Percentiles rank a stretch among this genome's conserved stretches.
These are phyloP conservation scores for Andrena trimmerana DNA, from an alignment of 2,888 invertebrate genomes.

Conservation along the genomic window DNA sequence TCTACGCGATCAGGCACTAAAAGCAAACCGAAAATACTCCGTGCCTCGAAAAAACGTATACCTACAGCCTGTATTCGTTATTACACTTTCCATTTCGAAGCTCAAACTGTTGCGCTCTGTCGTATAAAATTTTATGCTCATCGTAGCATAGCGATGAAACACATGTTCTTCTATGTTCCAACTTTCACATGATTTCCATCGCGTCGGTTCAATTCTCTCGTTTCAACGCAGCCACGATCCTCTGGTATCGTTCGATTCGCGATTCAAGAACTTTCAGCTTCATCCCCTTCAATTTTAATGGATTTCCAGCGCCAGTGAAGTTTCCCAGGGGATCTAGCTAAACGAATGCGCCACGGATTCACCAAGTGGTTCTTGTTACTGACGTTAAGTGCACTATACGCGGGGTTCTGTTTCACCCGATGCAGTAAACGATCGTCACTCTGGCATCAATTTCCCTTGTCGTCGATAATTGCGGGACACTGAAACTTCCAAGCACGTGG, in stretches of 20 bases:
- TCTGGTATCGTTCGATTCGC: not conserved
- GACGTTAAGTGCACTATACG: slow-evolving; percentile 8
- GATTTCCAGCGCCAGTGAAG: slow-evolving; percentile 33
- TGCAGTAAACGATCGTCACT: not conserved
- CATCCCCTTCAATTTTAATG: slow-evolving; percentile 48
- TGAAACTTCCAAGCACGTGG: not conserved
- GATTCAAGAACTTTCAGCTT: slow-evolving; percentile 21
- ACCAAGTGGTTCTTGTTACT: not conserved
- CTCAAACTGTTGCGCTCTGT: too few relatives aligned
- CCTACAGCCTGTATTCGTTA: too few relatives aligned
- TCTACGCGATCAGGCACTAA: too few relatives aligned
- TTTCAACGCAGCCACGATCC: too few relatives aligned
- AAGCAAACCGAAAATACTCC: too few relatives aligned
- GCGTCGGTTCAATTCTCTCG: too few relatives aligned
- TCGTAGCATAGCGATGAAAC: too few relatives aligned
- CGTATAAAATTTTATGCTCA: too few relatives aligned
- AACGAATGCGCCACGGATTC: slow-evolving; percentile 4
- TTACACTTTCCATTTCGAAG: too few relatives aligned
- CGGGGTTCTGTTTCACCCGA: not conserved
- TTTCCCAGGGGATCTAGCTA: slow-evolving; percentile 15
- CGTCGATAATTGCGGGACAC: slow-evolving; percentile 11
- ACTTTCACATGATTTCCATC: too few relatives aligned
- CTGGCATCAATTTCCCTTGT: not conserved
- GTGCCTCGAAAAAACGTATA: too few relatives aligned
- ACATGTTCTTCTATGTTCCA: too few relatives aligned